These are phyloP conservation scores for Acanthis flammea DNA, from an alignment of 2,797 vertebrate genomes.

Conservation along the genomic window DNA sequence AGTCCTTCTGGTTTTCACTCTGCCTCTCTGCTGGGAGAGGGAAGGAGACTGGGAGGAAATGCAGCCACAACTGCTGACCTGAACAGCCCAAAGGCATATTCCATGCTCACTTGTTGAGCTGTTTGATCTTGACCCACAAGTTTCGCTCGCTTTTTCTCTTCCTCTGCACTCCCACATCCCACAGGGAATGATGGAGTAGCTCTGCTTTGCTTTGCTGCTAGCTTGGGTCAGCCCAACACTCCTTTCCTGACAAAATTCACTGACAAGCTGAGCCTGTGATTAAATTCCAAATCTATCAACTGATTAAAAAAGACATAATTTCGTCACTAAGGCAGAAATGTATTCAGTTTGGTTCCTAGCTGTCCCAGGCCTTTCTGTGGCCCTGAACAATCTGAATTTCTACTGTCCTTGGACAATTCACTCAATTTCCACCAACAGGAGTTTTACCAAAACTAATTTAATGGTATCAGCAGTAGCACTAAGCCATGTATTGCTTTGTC, in stretches of 20 bases:
- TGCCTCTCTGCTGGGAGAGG: not conserved
- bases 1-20: not conserved
- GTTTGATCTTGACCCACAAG: accelerated
- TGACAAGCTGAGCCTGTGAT: not conserved
- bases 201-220: accelerated
- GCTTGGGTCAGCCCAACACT: not conserved
- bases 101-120: not conserved
- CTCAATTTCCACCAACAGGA: not conserved
- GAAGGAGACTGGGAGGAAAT: not conserved
- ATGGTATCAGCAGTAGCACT: not conserved
- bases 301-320: not conserved
- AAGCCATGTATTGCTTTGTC: not conserved
- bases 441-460: not conserved
- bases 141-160: not conserved
- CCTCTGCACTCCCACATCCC: not conserved
- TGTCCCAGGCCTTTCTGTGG: not conserved
- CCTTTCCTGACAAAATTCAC: not conserved
- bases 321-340: not conserved
- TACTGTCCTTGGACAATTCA: not conserved
- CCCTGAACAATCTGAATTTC: not conserved
- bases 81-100: not conserved
- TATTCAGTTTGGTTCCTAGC: not conserved
- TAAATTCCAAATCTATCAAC: not conserved
- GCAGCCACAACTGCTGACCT: not conserved
- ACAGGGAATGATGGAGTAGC: not conserved